Base-by-base conservation (phyloP, 2,888 invertebrate species). In the Cylindroiulus punctatus region DNA sequence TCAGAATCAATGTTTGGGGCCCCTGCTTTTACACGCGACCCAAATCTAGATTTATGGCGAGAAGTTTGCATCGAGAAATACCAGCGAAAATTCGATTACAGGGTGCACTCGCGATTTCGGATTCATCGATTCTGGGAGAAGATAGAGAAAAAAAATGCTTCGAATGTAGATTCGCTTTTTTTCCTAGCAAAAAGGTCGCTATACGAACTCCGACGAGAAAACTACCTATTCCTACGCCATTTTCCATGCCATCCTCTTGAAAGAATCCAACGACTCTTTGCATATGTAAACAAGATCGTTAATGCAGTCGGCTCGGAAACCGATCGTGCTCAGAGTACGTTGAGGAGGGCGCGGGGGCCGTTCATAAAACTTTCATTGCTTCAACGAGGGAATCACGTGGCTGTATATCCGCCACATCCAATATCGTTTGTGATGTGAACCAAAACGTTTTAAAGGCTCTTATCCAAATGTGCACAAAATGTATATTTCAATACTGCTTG, bases 201-300 rank as follows among this genome's bases (percentile, higher is more conserved):
- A n/a, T n/a, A 8, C 44, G 44, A 44, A 44, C 44, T 44, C 44
- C 44, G 44, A 52, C 47, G 52, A 52, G n/a, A 52, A 52, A 19
- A n/a, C n/a, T 52, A n/a, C 52, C n/a, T 52, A 52, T 52, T 52
- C 52, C 52, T n/a, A 52, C 52, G 52, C 52, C n/a, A 52, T 52
- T 52, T 52, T 52, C 52, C 52, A 14, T 52, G 52, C 5, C 52
- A 52, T 81, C 32, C 30, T 81, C 81, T 30, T 30, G 32, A 81
- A 81, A 36, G 36, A 81, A 81, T 81, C 17, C 30, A 81, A 81
- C 30, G 81, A 81, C 81, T 81, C 81, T 81, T 81, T 81, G 81
- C 81, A 81, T 81, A 81, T 81, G 81, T 81, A 81, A 81, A 81
- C 81, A 81, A 10, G 52, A 52, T 81, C 36, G 81, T n/a, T 81